phyloP scores from a whole-genome alignment of 35 echinoderm and acorn worm species.

The Ptychodera flava region DNA sequence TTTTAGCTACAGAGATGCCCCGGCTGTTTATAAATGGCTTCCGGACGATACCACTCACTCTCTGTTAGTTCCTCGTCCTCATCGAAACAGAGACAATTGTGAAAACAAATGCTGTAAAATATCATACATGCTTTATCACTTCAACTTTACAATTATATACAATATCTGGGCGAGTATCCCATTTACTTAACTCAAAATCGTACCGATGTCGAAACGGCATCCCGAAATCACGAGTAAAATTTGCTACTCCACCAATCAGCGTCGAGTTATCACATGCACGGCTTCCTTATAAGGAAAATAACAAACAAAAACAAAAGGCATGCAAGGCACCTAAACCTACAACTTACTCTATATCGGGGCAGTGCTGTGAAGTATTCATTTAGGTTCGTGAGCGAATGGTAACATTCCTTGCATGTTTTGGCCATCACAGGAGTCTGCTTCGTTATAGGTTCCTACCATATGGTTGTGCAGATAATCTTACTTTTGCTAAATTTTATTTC shows the following conservation, averaged over 20 bases:
- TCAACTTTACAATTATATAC: too few species aligned
- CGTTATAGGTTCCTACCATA: background rate
- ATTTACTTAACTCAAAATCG: too few species aligned
- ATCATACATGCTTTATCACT: too few species aligned
- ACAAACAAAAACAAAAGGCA: background rate
- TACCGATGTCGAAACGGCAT: background rate
- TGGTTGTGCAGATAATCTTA: background rate
- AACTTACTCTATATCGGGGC: background rate
- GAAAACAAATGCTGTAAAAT: too few species aligned
- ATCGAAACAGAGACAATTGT: too few species aligned
- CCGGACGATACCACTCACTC: too few species aligned
- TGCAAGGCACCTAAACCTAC: background rate
- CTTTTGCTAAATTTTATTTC: background rate
- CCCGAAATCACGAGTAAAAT: background rate
- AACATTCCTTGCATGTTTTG: background rate
- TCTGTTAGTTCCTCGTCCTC: too few species aligned
- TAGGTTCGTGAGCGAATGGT: background rate
- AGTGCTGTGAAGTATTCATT: background rate
- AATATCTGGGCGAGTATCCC: too few species aligned
- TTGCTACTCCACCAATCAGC: background rate
- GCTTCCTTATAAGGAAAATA: background rate
- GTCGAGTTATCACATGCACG: background rate
- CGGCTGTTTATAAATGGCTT: too few species aligned
- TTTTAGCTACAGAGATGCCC: too few species aligned
- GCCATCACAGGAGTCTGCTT: background rate